Evolutionary conservation across 1,140 invertebrate genomes (phyloP), one percentile per base, ranked within the genome.

Genomic region (Harpegnathos saltator): DNA sequence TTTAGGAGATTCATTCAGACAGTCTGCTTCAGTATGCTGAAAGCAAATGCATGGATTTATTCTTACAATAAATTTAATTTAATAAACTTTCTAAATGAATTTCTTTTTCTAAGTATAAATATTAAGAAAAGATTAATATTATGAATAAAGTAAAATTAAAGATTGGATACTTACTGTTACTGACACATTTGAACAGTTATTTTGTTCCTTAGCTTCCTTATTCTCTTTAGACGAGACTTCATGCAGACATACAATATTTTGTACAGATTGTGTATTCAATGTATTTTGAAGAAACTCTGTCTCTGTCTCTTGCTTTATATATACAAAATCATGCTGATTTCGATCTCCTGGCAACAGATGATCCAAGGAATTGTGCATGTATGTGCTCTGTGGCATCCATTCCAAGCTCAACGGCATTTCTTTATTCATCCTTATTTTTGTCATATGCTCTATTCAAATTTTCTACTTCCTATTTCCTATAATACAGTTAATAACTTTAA

Each of bases 391-490:
- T 22, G 75, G 50, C 11, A 68, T 59, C 82, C 82, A 83, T 33
- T 83, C 75, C 22, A 78, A 22, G 17, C 50, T 58, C 15, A 78
- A 24, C 0, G 50, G 75, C 63, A 80, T 80, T 69, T 80, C 65
- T 58, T 78, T 69, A 26, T 58, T 78, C 75, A 78, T 78, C 69
- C 52, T 78, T 80, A 59, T 59, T 59, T 63, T 29, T 56, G 48
- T 54, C 74, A 77, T 80, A 11, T 58, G 75, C 33, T 14, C 12
- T 48, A 14, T 15, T 15, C n/a, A 19, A 69, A 80, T 26, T 58
- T 24, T 24, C 9, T 4, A n/a, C 3, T 58, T 17, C 1, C 1
- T 22, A 68, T 44, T 58, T 56, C 17, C 65, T 80, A 3, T 38
- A 71, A 71, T 58, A 1, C 24, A 69, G 26, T 75, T 24, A 50